Base-by-base conservation (phyloP, 53 echinoderm and acorn worm species). In the Echinometra lucunter region DNA sequence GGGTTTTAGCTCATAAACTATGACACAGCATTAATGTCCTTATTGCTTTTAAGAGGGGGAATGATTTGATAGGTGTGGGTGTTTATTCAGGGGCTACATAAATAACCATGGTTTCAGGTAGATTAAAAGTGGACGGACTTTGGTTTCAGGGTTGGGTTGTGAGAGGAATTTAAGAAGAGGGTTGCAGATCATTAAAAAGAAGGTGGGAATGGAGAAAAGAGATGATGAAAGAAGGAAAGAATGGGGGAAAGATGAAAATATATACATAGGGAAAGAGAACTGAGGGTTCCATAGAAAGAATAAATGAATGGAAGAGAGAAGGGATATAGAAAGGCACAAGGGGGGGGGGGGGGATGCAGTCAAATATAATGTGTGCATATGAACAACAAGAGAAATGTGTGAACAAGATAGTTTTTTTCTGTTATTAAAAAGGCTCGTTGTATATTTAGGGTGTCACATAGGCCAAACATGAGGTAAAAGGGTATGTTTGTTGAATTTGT, bases 1-100 rank as follows among this genome's bases (percentile, higher is more conserved):
- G 15, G 72, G 35, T 4, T 13, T 72, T 72, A 34, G 32, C 15
- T 72, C 72, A 9, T 32, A 6, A 32, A 0, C 32, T n/a, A 32
- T 13, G 7, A 70, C 34, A 34, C 34, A 12, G 34, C 30, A 15
- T 11, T 70, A 32, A 72, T 28, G 35, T 15, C 35, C 35, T 72
- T 72, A 1, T 15, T 28, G 35, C 35, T 16, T 35, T 72, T 7
- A 3, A 6, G 28, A 30, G 72, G 2, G 1, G 35, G 44, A 85
- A 49, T 85, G 44, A 85, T 45, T 12, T 13, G 85, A 53, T 85
- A n/a, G 85, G 85, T 85, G 85, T 13, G 13, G 45, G 37, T 85
- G 85, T 85, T 85, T 85, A 49, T 47, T 85, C 85, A 85, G 85
- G 45, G 85, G 85, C 49, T 85, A n/a, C 12, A 28, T 49, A 85